Base-by-base conservation (phyloP, 2,888 invertebrate genomes). In the Apamea crenata region DNA sequence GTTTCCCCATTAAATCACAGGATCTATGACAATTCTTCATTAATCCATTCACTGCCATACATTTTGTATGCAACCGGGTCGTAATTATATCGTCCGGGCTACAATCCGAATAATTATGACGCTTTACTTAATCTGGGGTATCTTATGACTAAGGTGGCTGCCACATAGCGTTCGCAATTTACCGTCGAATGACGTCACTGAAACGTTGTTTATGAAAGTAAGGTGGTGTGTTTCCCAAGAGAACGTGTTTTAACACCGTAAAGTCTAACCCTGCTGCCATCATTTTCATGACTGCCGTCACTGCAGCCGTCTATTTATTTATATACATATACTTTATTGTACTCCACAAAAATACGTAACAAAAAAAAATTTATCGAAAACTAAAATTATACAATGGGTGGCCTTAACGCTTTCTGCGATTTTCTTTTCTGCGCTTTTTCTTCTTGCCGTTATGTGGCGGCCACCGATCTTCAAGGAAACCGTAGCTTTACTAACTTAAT, bases 21-120 rank as follows among this genome's bases (percentile, higher is more conserved):
- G 18, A 25, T 36, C 32, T 53, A 6, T 18, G 0, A 18, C 2
- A 32, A 56, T 29, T 75, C 40, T 29, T 29, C 18, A n/a, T 18
- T 32, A 2, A 32, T 75, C 32, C n/a, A 36, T n/a, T 50, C 10
- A 47, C 5, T 1, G 8, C 47, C 3, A n/a, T 25, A 16, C 10
- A 40, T 18, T 29, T 65, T 7, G 1, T 21, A 65, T 29, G 25
- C 53, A 73, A 47, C 36, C 25, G 2, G 1, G 0, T 18, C 18
- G 3, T 4, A 50, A 59, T 53, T 50, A 7, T 53, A 69, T 56
- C 61, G 7, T 63, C 16, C 40, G 56, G 14, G 8, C 47, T n/a
- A 50, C n/a, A 12, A 18, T 67, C 40, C 10, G 0, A 81, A 83
- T 83, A 8, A 77, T 78, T 83, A 69, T 81, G 70, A 77, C 21